These are phyloP conservation scores for Ochotona princeps DNA, from an alignment of 2,113 vertebrate genomes.

Conservation along the genomic window DNA sequence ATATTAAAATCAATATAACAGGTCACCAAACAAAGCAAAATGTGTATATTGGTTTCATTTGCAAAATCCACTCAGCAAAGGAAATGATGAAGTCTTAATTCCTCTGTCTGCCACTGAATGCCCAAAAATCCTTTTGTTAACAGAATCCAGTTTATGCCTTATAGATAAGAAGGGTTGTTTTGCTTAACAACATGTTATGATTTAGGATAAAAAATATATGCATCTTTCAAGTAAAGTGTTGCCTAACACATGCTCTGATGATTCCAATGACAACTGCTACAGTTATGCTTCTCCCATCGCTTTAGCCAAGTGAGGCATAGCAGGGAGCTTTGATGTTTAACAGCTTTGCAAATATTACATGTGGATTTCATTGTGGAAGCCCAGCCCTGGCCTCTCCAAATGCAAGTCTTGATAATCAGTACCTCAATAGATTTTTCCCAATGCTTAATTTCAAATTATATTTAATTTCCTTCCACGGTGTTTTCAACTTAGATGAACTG, in stretches of 20 bases:
- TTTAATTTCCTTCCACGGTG: neutral
- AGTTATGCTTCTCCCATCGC: neutral
- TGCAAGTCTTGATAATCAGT: neutral
- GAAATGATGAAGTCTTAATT: constrained; percentile 1
- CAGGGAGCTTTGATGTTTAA: neutral
- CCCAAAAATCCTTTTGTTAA: neutral
- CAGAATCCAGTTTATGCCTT: constrained; percentile 2
- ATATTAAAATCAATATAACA: neutral
- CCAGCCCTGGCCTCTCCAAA: neutral
- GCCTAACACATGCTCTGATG: neutral
- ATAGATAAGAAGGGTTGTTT: neutral
- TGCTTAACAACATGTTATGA: neutral
- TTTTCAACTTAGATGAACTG: neutral
- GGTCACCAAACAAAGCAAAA: constrained; percentile 28
- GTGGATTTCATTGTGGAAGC: neutral
- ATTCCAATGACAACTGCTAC: neutral
- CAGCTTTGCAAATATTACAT: neutral
- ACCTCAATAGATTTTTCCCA: neutral
- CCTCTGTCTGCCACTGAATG: neutral
- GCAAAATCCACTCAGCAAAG: neutral
- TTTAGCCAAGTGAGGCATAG: neutral
- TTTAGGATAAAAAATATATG: neutral
- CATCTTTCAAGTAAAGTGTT: neutral
- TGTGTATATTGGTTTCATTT: neutral
- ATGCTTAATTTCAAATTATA: constrained; percentile 45